A percentile compares a stretch with the other conserved stretches of the same genome.
phyloP scores from a whole-genome alignment of 2,797 vertebrate species.

The Choloepus didactylus region DNA sequence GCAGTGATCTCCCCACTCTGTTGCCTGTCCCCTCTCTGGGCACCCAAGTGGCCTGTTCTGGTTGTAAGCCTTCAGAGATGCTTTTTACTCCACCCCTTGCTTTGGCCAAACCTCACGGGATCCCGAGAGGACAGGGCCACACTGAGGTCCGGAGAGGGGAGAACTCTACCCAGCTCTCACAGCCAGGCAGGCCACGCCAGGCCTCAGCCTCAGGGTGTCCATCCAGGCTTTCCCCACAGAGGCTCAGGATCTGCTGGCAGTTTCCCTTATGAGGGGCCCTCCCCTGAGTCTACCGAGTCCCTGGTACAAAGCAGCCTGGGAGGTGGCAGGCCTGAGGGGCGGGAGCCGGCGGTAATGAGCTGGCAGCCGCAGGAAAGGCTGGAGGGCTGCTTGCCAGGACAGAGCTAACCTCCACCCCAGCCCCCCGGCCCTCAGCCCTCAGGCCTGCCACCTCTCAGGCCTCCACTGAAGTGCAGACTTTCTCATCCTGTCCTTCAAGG shows the following conservation, averaged over 20 bases:
- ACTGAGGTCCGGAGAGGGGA: not conserved
- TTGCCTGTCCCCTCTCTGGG: not conserved
- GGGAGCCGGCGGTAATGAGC: not conserved
- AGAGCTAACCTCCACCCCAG: not conserved
- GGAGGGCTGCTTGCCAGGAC: not conserved
- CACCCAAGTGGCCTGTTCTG: not conserved
- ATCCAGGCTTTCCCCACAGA: not conserved
- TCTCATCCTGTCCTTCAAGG: not conserved
- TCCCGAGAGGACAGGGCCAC: not conserved
- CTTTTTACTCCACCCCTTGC: not conserved
- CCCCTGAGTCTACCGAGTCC: not conserved
- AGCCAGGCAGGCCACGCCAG: not conserved
- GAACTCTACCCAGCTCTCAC: not conserved
- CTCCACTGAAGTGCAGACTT: not conserved
- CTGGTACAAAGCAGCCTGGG: not conserved
- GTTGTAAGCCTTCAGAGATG: not conserved
- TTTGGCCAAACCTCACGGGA: not conserved
- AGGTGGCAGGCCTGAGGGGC: not conserved
- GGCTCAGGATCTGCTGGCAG: not conserved
- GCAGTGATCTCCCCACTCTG: not conserved
- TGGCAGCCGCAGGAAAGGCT: not conserved
- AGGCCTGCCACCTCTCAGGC: not conserved
- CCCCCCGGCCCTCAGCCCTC: not conserved
- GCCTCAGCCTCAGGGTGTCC: not conserved
- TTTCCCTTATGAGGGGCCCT: not conserved